phyloP scores from a whole-genome alignment of 2,113 vertebrate species.

The Tachysurus fulvidraco region DNA sequence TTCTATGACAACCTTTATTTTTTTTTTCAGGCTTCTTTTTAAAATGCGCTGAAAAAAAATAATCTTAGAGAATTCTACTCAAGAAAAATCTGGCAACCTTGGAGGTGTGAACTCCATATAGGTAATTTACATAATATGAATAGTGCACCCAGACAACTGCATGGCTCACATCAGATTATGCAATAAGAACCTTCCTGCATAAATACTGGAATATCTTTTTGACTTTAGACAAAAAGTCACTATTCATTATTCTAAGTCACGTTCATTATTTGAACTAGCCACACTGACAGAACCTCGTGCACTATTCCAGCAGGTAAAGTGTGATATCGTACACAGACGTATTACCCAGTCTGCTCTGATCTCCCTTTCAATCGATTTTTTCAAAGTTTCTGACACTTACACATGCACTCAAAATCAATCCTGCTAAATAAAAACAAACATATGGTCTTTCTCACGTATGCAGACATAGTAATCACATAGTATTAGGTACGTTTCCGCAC shows the following conservation, averaged over 20 bases:
- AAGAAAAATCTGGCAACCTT: not conserved
- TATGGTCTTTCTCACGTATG: conserved; percentile 3
- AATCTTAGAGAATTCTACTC: not conserved
- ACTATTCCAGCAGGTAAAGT: not conserved
- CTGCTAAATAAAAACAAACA: not conserved
- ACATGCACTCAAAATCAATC: not conserved
- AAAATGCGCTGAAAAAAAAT: not conserved
- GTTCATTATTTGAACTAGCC: not conserved
- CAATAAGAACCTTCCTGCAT: not conserved
- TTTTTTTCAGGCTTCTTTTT: not conserved
- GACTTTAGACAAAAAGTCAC: not conserved
- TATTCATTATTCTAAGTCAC: not conserved
- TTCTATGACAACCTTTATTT: not conserved
- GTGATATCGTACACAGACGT: not conserved
- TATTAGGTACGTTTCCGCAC: not conserved
- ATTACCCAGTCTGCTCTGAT: not conserved
- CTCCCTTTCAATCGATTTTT: not conserved
- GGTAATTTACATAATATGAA: not conserved
- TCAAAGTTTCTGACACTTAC: not conserved
- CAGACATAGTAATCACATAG: conserved; percentile 13
- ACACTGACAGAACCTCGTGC: not conserved
- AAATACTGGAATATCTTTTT: not conserved
- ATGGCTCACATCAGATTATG: not conserved
- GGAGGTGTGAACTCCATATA: not conserved
- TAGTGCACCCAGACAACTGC: not conserved